Evolutionary conservation across 2,888 invertebrate species (phyloP).

Genomic region (Girardia tigrina): DNA sequence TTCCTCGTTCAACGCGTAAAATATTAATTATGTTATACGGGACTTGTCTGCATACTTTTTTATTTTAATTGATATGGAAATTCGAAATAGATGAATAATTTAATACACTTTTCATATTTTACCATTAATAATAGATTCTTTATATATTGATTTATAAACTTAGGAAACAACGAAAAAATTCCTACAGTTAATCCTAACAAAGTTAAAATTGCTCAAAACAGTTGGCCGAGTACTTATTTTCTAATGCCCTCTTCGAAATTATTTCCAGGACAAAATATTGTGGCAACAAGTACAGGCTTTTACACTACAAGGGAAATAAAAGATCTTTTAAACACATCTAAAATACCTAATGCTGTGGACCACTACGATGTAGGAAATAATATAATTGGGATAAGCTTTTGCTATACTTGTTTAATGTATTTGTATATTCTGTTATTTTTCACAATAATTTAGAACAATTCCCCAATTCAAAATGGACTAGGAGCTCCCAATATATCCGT

Average conservation of each 20-base stretch:
- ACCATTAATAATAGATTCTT: no score
- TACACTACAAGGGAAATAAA: not conserved
- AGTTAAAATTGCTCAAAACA: not conserved
- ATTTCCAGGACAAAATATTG: not conserved
- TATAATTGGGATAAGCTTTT: not conserved
- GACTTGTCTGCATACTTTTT: no score
- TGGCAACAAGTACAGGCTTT: not conserved
- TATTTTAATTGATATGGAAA: no score
- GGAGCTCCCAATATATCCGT: not conserved
- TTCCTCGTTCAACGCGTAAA: no score
- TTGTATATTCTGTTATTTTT: not conserved
- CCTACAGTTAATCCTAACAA: not conserved
- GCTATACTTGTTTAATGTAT: not conserved
- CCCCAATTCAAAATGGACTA: not conserved
- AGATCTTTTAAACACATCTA: not conserved
- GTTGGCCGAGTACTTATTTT: constrained; percentile 5
- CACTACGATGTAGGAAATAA: not conserved
- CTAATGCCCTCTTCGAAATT: not conserved
- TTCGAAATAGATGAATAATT: no score
- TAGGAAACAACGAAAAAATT: not conserved
- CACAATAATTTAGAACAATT: not conserved
- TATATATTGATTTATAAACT: no score
- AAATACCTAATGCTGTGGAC: not conserved
- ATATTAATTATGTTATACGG: no score
- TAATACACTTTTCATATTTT: no score